Evolutionary conservation across 2,888 invertebrate species (phyloP), one percentile per base, ranked within the genome.

Genomic region (Euproctis similis): DNA sequence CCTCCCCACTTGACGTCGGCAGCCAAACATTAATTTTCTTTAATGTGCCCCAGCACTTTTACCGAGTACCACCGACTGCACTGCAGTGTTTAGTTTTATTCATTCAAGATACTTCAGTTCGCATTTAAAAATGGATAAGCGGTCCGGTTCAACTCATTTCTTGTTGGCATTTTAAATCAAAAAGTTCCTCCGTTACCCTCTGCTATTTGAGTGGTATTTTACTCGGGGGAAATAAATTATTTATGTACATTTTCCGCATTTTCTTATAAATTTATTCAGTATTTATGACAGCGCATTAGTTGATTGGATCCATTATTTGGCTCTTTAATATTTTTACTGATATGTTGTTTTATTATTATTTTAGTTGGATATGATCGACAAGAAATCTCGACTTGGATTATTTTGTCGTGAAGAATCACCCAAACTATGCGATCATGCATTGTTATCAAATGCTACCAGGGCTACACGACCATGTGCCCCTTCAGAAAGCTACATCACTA

Each of bases 351-450:
- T n/a, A n/a, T n/a, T n/a, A n/a, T n/a, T n/a, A n/a, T 6, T 23
- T 38, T 52, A 84, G 82, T 47, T 84, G 71, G 82, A 82, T 33
- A 81, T 80, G 80, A 66, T 58, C 3, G 82, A 81, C 42, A 76
- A 76, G 37, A 87, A 87, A 28, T 87, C 87, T 0, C 73, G 92
- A 10, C 87, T 93, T 32, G 92, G 91, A 0, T 90, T 92, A 39
- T 92, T 92, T 54, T 92, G 92, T 59, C 90, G 91, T 36, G 91
- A 92, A 50, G 92, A 92, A 47, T 89, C 90, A 1, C 92, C 92
- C 0, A 84, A 89, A 18, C 74, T 92, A 6, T 92, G 92, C 59
- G 92, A 92, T 58, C 92, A 92, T 57, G 89, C 90, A 2, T 73
- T 92, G 1, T 70, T 92, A 6, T 89, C 89, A 8, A 92, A 92